These are phyloP conservation scores for Chromobotia macracanthus DNA, from an alignment of 2,797 vertebrate species.

Conservation along the genomic window DNA sequence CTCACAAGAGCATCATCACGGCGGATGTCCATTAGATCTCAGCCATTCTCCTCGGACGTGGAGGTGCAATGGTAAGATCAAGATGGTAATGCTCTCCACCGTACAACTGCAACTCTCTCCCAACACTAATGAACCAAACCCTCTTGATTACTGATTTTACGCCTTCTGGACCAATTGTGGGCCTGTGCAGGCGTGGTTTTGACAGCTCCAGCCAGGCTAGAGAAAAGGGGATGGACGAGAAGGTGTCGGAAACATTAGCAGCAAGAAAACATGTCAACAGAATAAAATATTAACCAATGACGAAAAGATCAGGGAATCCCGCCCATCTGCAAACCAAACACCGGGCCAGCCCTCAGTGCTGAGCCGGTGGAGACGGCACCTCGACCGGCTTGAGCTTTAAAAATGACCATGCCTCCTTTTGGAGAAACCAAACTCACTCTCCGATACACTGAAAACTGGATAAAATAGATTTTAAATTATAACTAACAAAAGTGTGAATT, in stretches of 20 bases:
- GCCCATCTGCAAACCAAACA: conserved; percentile 81
- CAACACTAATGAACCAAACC: conserved; percentile 96
- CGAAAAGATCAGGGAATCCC: conserved; percentile 87
- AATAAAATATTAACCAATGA: conserved; percentile 99
- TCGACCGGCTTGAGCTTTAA: conserved; percentile 75
- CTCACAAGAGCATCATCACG: conserved; percentile 60
- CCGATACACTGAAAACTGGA: conserved; percentile 41
- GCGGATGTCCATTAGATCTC: conserved; percentile 69
- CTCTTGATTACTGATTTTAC: conserved; percentile 99
- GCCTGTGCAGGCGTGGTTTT: conserved; percentile 96
- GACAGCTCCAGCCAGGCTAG: conserved; percentile 90
- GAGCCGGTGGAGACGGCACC: conserved; percentile 78
- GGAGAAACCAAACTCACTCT: conserved; percentile 66
- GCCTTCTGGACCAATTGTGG: conserved; percentile 98
- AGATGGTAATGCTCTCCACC: conserved; percentile 87
- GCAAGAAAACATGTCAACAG: conserved; percentile 99
- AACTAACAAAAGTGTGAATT: conserved; percentile 1
- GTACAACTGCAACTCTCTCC: conserved; percentile 90
- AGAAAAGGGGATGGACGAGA: conserved; percentile 79
- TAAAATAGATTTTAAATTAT: conserved; percentile 21
- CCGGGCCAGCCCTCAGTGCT: conserved; percentile 79
- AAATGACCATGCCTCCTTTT: conserved; percentile 62
- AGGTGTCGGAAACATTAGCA: conserved; percentile 97
- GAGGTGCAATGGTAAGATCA: conserved; percentile 82
- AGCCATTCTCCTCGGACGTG: conserved; percentile 81